phyloP scores from a whole-genome alignment of 2,113 vertebrate species.

The Sigmodon hispidus region DNA sequence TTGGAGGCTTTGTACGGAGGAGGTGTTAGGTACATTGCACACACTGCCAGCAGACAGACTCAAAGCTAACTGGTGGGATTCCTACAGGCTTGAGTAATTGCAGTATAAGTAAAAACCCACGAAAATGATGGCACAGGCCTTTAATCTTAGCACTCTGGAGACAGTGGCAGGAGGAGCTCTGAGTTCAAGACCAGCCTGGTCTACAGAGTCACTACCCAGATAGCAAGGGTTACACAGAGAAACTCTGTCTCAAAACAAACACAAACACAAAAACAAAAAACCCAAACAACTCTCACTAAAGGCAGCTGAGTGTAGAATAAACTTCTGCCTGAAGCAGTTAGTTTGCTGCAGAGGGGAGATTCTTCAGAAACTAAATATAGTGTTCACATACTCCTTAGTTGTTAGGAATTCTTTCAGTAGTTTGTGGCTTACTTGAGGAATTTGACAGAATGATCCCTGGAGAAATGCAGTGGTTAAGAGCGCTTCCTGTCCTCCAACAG shows the following conservation, averaged over 20 bases:
- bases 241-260: not conserved
- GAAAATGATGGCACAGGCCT: not conserved
- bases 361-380: not conserved
- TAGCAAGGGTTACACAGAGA: not conserved
- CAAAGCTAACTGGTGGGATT: not conserved
- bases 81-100: not conserved
- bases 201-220: not conserved
- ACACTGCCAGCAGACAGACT: not conserved
- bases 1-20: not conserved
- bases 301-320: not conserved
- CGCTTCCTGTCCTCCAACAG: not conserved
- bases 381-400: not conserved
- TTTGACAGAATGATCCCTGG: not conserved
- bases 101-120: not conserved
- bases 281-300: not conserved
- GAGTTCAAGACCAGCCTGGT: not conserved
- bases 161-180: not conserved
- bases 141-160: not conserved
- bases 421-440: not conserved
- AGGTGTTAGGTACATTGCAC: not conserved
- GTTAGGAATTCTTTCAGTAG: not conserved
- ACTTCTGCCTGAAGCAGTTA: not conserved
- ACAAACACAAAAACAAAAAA: not conserved
- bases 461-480: not conserved
- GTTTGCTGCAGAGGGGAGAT: not conserved